Evolutionary conservation across 1,140 invertebrate species (phyloP).

Genomic region (Halictus rubicundus): DNA sequence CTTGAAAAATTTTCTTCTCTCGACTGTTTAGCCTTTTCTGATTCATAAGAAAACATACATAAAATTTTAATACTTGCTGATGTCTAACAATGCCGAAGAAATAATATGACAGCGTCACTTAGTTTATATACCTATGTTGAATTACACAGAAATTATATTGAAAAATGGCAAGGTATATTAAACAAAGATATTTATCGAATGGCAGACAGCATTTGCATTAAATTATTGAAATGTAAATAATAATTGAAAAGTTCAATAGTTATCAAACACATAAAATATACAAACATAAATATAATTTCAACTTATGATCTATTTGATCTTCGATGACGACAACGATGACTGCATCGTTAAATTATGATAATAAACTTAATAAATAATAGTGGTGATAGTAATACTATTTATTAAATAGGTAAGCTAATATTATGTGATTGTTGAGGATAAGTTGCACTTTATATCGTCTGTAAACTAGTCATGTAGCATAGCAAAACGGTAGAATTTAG

Average conservation of each 20-base stretch:
- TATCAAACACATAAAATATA: conserved; percentile 16
- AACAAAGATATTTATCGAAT: not conserved
- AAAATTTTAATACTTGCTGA: not conserved
- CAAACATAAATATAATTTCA: conserved; percentile 5
- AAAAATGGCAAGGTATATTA: conserved; percentile 8
- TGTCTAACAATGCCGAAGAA: not conserved
- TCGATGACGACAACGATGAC: not conserved
- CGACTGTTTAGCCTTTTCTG: conserved; percentile 13
- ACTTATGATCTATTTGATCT: not conserved
- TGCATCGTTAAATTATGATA: conserved; percentile 28
- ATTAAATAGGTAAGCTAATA: conserved; percentile 39
- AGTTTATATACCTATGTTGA: conserved; percentile 1
- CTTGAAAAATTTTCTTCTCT: conserved; percentile 14
- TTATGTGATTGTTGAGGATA: conserved; percentile 44
- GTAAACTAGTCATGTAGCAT: conserved; percentile 50
- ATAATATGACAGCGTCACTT: not conserved
- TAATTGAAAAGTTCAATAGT: not conserved
- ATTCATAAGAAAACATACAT: not conserved
- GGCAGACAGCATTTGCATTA: not conserved
- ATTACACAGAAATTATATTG: not conserved
- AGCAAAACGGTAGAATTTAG: conserved; percentile 35
- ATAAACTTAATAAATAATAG: conserved; percentile 17
- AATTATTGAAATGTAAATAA: conserved; percentile 9
- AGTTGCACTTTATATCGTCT: conserved; percentile 46
- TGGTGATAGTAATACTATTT: conserved; percentile 31